phyloP scores from a whole-genome alignment of 2,113 vertebrate genomes.

The Laticauda colubrina region DNA sequence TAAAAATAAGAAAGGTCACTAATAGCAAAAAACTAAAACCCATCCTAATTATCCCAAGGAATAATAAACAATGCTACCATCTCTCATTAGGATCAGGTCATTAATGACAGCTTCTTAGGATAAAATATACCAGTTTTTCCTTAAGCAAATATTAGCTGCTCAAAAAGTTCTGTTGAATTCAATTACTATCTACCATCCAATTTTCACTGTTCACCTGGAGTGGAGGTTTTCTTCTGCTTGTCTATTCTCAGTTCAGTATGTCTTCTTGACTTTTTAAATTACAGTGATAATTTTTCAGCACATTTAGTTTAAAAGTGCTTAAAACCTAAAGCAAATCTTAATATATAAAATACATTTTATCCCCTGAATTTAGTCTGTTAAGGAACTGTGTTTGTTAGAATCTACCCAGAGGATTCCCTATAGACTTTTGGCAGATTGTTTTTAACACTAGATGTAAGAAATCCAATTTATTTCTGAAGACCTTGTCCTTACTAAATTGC shows the following conservation, averaged over 20 bases:
- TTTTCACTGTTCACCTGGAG: neutral
- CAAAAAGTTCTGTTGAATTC: neutral
- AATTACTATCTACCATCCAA: neutral
- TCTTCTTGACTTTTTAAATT: neutral
- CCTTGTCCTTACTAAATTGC: slow-evolving; percentile 38
- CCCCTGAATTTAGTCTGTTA: neutral
- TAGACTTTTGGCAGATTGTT: slow-evolving; percentile 18
- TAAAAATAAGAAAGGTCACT: neutral
- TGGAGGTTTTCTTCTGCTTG: neutral
- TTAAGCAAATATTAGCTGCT: neutral
- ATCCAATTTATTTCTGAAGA: slow-evolving; percentile 38
- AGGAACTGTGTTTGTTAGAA: neutral
- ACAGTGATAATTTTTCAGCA: neutral
- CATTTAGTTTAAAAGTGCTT: neutral
- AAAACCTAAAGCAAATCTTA: neutral
- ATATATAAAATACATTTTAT: neutral
- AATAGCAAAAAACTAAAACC: neutral
- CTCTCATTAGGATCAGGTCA: neutral
- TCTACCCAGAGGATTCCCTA: neutral
- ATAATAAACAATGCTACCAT: neutral
- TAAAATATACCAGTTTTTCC: neutral
- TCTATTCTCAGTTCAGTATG: neutral
- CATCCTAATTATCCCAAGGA: neutral
- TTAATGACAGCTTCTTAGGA: neutral
- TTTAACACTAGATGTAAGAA: slow-evolving; percentile 4